These are phyloP conservation scores for Listronotus bonariensis DNA, from an alignment of 1,140 invertebrate genomes.

Conservation along the genomic window DNA sequence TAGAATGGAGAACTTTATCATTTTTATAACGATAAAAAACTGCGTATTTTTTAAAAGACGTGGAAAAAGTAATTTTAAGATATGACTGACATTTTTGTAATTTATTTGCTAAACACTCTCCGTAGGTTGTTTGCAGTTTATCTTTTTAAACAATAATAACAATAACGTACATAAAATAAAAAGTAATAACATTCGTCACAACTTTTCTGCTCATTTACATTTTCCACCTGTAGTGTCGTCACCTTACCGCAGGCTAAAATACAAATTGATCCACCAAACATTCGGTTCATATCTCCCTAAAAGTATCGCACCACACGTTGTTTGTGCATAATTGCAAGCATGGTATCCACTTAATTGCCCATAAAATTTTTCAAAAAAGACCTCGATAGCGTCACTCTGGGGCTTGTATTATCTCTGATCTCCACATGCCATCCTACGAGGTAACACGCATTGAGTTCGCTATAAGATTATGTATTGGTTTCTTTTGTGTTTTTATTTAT, in stretches of 20 bases:
- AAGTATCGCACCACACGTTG: slow-evolving; percentile 28
- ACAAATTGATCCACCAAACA: slow-evolving; percentile 8
- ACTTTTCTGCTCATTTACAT: slow-evolving; percentile 1
- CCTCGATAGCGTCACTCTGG: slow-evolving; percentile 36
- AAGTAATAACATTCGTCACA: not conserved
- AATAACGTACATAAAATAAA: too few relatives aligned
- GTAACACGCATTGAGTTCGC: not conserved
- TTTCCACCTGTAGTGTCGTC: slow-evolving; percentile 2
- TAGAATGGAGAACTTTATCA: too few relatives aligned
- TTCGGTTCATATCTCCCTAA: slow-evolving; percentile 11
- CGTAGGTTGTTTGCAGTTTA: too few relatives aligned
- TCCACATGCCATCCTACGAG: slow-evolving; percentile 5
- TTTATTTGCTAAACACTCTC: too few relatives aligned
- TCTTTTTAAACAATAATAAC: too few relatives aligned
- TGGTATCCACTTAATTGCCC: slow-evolving; percentile 34
- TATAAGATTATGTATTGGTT: too few relatives aligned
- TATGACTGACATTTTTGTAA: too few relatives aligned
- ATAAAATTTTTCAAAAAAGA: slow-evolving; percentile 37
- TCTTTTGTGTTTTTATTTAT: too few relatives aligned
- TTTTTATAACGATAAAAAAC: too few relatives aligned
- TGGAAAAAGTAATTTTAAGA: too few relatives aligned
- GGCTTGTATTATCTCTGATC: slow-evolving; percentile 36
- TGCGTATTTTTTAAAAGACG: too few relatives aligned
- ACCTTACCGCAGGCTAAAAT: slow-evolving; percentile 12
- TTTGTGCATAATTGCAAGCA: slow-evolving; percentile 21